Evolutionary conservation across 2,888 invertebrate species (phyloP), one percentile per base, ranked within the genome.

Genomic region (Stenotaenia linearis): DNA sequence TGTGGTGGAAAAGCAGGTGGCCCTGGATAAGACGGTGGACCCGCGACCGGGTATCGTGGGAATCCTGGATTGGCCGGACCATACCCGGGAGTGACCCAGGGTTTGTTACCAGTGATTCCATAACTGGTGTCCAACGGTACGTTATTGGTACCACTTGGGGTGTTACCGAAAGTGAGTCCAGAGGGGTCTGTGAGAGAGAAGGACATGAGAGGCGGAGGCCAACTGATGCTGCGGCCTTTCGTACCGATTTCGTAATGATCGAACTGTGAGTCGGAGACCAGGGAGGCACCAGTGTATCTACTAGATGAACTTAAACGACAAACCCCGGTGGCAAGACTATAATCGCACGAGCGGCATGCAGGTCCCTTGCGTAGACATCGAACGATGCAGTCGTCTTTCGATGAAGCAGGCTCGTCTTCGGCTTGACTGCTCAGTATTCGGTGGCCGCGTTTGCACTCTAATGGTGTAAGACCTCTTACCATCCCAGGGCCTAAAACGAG

Each of bases 281-380:
- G 91, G 81, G 95, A 89, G 90, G 94, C 93, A 69, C 94, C 94
- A 85, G 78, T 81, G 75, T 80, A 95, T 93, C 84, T 92, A 91
- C 87, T 94, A 93, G 87, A 94, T 84, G 94, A 90, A 85, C 94
- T 94, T 82, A 95, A 89, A 45, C 94, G 89, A 85, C 95, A 95
- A 75, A 92, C 93, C 84, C 93, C 90, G 84, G 92, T 93, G 28
- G 94, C 90, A 85, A 95, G 94, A 83, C 94, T 94, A 86, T 95
- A 95, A 81, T 94, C 93, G 0, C 94, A 94, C 76, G 94, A 94
- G 85, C 94, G 91, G 88, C 95, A 95, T 94, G 86, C 94, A 94
- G 15, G 94, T 93, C 79, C 79, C 87, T 95, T 95, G 82, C 95
- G 89, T 82, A 95, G 88, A 85, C 96, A 96, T 85, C 95, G 95